phyloP scores from a whole-genome alignment of 1,140 invertebrate species.

The Spodoptera frugiperda region DNA sequence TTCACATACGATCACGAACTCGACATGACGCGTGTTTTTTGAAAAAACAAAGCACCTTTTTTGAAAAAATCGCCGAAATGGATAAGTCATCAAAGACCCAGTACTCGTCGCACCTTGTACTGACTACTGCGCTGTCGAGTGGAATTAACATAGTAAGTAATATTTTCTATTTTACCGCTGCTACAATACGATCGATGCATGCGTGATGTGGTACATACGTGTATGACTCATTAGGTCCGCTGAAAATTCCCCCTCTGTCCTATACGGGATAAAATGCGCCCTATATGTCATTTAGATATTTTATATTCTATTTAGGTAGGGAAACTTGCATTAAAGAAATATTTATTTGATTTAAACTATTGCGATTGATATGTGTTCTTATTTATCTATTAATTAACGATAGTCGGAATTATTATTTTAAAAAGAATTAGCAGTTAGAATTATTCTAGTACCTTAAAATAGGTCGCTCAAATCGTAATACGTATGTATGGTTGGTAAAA shows the following conservation, averaged over 20 bases:
- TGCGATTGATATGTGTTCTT: too few relatives aligned
- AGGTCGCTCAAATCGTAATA: too few relatives aligned
- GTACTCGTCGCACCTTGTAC: conserved; percentile 50
- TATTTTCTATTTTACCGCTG: conserved; percentile 10
- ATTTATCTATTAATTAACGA: too few relatives aligned
- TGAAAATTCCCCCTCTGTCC: not conserved
- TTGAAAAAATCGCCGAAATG: conserved; percentile 56
- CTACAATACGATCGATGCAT: conserved; percentile 16
- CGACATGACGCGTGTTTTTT: conserved; percentile 62
- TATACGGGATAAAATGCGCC: not conserved
- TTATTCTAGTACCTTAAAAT: too few relatives aligned
- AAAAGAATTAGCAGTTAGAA: too few relatives aligned
- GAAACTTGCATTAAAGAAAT: too few relatives aligned
- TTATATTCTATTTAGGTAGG: not conserved
- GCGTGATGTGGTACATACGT: not conserved
- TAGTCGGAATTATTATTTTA: too few relatives aligned
- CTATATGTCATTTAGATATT: too few relatives aligned
- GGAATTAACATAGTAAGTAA: conserved; percentile 69
- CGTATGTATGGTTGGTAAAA: too few relatives aligned
- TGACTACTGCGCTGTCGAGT: conserved; percentile 55
- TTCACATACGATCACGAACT: conserved; percentile 56
- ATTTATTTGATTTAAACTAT: too few relatives aligned
- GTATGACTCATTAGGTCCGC: conserved; percentile 5
- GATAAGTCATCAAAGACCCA: conserved; percentile 35
- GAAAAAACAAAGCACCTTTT: conserved; percentile 44